A percentile compares a stretch with the other conserved stretches of the same genome.
Conservation (phyloP, 2,888 invertebrate species). For the Seira sanloemensis region DNA sequence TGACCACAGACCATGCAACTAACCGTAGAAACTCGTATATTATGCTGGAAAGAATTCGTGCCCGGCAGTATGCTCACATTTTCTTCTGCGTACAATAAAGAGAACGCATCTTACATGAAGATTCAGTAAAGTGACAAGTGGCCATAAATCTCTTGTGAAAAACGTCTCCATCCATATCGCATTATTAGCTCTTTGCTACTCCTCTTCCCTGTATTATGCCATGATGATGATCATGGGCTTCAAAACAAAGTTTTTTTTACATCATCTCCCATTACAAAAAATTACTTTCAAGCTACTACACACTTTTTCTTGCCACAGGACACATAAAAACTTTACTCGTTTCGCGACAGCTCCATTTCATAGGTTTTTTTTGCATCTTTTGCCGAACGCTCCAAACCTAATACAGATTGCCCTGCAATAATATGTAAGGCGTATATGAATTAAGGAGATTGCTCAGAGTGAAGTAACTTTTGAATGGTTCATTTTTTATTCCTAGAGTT, state of each 20-base stretch:
- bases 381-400: neutral
- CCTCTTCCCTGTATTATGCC: constrained; percentile 9
- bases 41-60: no score
- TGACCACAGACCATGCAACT: no score
- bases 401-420: no score
- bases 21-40: no score
- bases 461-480: neutral
- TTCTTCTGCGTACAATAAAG: neutral
- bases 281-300: neutral
- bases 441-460: neutral
- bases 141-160: constrained; percentile 29
- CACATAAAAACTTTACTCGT: neutral
- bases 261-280: neutral
- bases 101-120: neutral
- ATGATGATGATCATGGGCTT: neutral
- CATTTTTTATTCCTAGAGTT: neutral
- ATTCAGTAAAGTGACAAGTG: constrained; percentile 24
- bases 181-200: constrained; percentile 27
- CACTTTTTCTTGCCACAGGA: neutral
- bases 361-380: constrained; percentile 31
- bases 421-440: no score
- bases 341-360: constrained; percentile 34
- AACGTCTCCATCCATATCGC: constrained; percentile 39
- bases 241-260: neutral
- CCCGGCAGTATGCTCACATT: no score